Evolutionary conservation across 2,113 vertebrate species (phyloP).

Genomic region (Lycaon pictus): DNA sequence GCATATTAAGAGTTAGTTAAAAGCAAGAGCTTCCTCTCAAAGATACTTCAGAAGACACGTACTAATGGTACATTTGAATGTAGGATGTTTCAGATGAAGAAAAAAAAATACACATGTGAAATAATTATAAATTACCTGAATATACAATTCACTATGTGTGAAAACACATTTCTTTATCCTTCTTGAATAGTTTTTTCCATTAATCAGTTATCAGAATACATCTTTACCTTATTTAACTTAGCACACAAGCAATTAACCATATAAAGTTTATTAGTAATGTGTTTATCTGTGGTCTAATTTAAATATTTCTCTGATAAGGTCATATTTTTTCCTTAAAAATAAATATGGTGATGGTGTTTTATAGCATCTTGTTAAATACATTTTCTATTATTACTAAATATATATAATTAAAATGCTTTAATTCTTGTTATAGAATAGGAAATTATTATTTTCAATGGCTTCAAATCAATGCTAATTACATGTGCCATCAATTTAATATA

Average conservation of each 20-base stretch:
- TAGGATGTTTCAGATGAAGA: background rate
- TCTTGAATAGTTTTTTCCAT: background rate
- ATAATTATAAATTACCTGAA: constrained; percentile 51
- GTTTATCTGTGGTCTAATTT: constrained; percentile 8
- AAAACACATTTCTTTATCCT: constrained; percentile 63
- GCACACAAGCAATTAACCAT: background rate
- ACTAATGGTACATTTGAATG: background rate
- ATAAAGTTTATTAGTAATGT: background rate
- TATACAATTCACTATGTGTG: background rate
- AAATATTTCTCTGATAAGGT: constrained; percentile 11
- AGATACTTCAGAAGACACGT: background rate
- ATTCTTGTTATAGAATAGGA: background rate
- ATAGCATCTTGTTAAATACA: background rate
- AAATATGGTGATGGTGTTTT: background rate
- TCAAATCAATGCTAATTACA: constrained; percentile 13
- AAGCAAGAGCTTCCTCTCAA: background rate
- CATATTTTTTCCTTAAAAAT: constrained; percentile 37
- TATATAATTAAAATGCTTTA: constrained; percentile 30
- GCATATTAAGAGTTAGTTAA: background rate
- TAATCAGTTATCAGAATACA: background rate
- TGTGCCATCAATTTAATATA: background rate
- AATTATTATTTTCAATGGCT: constrained; percentile 36
- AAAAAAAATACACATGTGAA: background rate
- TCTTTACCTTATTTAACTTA: background rate
- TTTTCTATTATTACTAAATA: constrained; percentile 34